Evolutionary conservation across 2,797 vertebrate species (phyloP).

Genomic region (Micromesistius poutassou): DNA sequence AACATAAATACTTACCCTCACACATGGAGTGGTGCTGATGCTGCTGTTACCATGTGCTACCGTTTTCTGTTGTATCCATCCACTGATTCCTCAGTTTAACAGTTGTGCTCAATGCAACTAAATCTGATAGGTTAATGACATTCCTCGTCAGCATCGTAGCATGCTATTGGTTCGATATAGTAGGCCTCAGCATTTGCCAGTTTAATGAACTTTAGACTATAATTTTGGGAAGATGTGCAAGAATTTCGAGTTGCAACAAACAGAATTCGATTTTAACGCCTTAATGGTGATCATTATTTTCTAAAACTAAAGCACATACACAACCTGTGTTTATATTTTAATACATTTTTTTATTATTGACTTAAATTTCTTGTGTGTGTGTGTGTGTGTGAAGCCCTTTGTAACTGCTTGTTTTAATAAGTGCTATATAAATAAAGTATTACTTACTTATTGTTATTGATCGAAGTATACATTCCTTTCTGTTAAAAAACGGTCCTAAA

Average conservation of each 20-base stretch:
- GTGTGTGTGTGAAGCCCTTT: too few relatives aligned
- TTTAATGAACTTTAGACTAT: constrained; percentile 3
- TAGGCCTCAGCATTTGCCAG: not conserved
- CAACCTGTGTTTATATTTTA: not conserved
- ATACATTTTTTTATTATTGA: too few relatives aligned
- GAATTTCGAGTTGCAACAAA: not conserved
- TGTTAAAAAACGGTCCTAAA: not conserved
- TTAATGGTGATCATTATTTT: constrained; percentile 8
- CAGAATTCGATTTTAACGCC: not conserved
- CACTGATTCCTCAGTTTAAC: not conserved
- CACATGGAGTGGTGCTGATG: too few relatives aligned
- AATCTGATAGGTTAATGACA: not conserved
- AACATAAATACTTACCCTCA: too few relatives aligned
- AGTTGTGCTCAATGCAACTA: constrained; percentile 3
- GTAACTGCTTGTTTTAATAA: too few relatives aligned
- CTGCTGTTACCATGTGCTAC: too few relatives aligned
- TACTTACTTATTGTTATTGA: not conserved
- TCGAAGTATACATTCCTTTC: not conserved
- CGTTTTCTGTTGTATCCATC: not conserved
- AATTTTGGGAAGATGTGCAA: not conserved
- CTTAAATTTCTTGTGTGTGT: too few relatives aligned
- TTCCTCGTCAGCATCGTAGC: constrained; percentile 4
- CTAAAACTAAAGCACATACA: constrained; percentile 3
- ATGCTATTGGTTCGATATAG: constrained; percentile 11
- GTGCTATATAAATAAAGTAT: too few relatives aligned